Conservation (phyloP, 1,140 invertebrate genomes). For the Trypoxylus dichotomus region DNA sequence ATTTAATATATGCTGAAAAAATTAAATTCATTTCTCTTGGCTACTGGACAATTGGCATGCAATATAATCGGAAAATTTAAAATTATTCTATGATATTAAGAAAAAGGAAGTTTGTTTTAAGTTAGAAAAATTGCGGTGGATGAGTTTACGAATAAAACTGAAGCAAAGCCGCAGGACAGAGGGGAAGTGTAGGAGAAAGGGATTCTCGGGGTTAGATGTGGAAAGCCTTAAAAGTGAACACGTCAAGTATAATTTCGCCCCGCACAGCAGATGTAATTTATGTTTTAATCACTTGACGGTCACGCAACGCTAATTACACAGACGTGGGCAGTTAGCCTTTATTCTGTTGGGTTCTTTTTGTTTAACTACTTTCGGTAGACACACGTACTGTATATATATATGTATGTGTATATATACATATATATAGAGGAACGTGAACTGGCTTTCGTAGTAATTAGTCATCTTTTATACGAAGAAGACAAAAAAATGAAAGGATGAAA, state of each 20-base stretch:
- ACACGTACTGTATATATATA: background rate
- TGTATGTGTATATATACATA: background rate
- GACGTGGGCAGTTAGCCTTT: conserved; percentile 44
- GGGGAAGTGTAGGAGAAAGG: conserved; percentile 1
- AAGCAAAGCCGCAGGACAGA: too few relatives aligned
- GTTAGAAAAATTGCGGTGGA: too few relatives aligned
- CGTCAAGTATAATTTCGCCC: conserved; percentile 48
- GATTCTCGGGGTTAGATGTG: conserved; percentile 17
- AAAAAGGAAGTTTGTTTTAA: too few relatives aligned
- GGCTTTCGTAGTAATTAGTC: conserved; percentile 22
- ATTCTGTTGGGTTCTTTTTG: conserved; percentile 11
- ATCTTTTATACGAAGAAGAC: background rate
- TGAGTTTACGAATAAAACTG: too few relatives aligned
- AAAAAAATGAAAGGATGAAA: background rate
- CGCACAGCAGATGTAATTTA: conserved; percentile 42
- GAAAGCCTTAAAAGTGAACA: conserved; percentile 38
- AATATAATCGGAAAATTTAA: background rate
- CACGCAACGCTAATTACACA: conserved; percentile 48
- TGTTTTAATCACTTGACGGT: conserved; percentile 49
- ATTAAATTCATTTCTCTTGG: background rate
- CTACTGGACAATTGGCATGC: background rate
- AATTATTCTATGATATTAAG: background rate
- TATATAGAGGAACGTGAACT: background rate
- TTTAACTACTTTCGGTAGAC: conserved; percentile 19
- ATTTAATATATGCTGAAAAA: conserved; percentile 14